Percentiles rank a stretch among this genome's conserved stretches.
Conservation (phyloP, 1,140 invertebrate genomes). For the Eufriesea mexicana region DNA sequence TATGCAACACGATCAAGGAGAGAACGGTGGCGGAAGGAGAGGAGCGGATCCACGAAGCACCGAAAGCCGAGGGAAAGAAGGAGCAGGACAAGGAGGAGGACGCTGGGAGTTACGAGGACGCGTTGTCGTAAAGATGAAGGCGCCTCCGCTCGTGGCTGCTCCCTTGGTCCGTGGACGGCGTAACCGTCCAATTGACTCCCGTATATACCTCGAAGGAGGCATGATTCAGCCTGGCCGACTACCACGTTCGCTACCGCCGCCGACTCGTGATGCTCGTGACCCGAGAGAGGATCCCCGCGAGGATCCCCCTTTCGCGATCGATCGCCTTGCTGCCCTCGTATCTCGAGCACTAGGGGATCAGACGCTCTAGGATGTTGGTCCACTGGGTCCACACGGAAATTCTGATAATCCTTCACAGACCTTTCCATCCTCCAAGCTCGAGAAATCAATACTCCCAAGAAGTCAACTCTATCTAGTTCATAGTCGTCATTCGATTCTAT, state of each 20-base stretch:
- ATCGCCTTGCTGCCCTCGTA: conserved; percentile 51
- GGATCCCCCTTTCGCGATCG: conserved; percentile 57
- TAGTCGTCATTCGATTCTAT: too few species aligned
- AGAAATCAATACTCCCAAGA: too few species aligned
- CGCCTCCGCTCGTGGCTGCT: conserved; percentile 64
- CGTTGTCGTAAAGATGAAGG: conserved; percentile 69
- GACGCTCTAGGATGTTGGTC: not conserved
- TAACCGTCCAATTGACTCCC: conserved; percentile 70
- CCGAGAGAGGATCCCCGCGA: conserved; percentile 38
- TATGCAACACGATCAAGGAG: conserved; percentile 18
- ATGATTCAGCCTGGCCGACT: conserved; percentile 66
- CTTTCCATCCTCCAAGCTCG: too few species aligned
- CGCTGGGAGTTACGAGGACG: conserved; percentile 63
- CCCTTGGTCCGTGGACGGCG: conserved; percentile 63
- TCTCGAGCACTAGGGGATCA: conserved; percentile 45
- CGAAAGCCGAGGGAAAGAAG: conserved; percentile 28
- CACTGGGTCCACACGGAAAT: not conserved
- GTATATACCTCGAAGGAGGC: conserved; percentile 63
- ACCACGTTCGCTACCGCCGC: conserved; percentile 65
- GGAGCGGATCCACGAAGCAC: not conserved
- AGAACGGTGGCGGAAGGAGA: not conserved
- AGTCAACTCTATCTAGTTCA: too few species aligned
- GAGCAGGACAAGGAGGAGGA: conserved; percentile 39
- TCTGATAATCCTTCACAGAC: too few species aligned
- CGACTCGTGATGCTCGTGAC: conserved; percentile 67